Conservation (phyloP, 2,888 invertebrate species). For the Iphiclides podalirius region DNA sequence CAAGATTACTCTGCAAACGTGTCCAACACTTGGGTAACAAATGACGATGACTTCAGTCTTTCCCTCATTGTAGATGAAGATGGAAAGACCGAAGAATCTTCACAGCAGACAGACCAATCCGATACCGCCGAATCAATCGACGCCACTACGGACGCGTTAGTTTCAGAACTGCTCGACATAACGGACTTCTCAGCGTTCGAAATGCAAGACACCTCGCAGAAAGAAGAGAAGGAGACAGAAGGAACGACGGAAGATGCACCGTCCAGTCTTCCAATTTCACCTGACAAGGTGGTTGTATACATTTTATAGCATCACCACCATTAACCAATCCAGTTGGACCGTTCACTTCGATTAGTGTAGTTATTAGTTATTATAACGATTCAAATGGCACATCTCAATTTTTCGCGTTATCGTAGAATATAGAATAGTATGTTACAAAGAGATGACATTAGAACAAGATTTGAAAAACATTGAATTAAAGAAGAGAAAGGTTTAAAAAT, state of each 20-base stretch:
- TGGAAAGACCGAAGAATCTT: not conserved
- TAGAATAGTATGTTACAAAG: no score
- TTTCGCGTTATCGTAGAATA: not conserved
- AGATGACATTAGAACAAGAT: no score
- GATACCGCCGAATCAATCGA: not conserved
- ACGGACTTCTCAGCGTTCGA: not conserved
- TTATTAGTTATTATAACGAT: not conserved
- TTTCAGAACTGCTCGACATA: not conserved
- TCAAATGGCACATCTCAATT: not conserved
- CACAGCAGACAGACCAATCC: not conserved
- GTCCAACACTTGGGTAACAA: no score
- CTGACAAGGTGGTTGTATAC: slow-evolving; percentile 20
- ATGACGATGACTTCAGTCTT: not conserved
- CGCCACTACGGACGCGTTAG: not conserved
- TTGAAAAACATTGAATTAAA: no score
- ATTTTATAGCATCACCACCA: slow-evolving; percentile 13
- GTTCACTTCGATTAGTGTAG: not conserved
- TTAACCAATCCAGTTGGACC: not conserved
- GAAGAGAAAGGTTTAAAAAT: no score
- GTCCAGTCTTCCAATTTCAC: no score
- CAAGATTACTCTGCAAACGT: no score
- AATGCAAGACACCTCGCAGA: not conserved
- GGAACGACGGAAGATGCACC: no score
- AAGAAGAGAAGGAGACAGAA: no score
- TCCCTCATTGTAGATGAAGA: not conserved